Base-by-base conservation (phyloP, 1,140 invertebrate genomes). In the Eurosta solidaginis region DNA sequence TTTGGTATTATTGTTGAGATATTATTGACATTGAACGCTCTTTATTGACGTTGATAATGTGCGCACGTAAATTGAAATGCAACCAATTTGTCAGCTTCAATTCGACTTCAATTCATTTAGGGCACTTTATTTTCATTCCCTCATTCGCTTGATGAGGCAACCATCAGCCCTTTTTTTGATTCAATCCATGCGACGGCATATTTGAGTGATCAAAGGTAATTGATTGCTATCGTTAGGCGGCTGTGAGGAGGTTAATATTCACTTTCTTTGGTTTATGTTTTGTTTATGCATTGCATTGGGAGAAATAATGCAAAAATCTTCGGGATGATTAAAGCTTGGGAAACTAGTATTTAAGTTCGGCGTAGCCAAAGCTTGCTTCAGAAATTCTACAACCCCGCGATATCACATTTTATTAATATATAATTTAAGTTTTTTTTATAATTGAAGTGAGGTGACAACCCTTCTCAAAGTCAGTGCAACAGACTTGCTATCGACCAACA, bases 1-100 rank as follows among this genome's bases (percentile, higher is more conserved):
- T 9, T 47, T 47, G 45, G 45, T 17, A 17, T 12, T n/a, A 47
- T 5, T 47, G 45, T 3, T 47, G n/a, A 29, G 36, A 68, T 40
- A 20, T 68, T 68, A 20, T 68, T 33, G 59, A 33, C 59, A 17
- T 68, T 36, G 59, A 36, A 68, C 14, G 12, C 59, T n/a, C 59
- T 68, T 68, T 40, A 68, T 68, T 68, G 59, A 68, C 33, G 40
- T 68, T 68, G 59, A 33, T 33, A 68, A 68, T 68, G 59, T 42
- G 33, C 59, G 59, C 59, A 40, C 33, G 33, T 68, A 68, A 68
- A 68, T 68, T 68, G 59, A 68, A 68, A 40, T 68, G 59, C 36
- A 29, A 68, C 17, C 59, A 40, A 68, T 68, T 68, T 68, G 59
- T 33, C 29, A 40, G 59, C 59, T 40, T 9, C 59, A 42, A 68